Percentiles rank a stretch among this genome's conserved stretches.
phyloP scores from a whole-genome alignment of 2,797 vertebrate species.

The Hydrolagus colliei region DNA sequence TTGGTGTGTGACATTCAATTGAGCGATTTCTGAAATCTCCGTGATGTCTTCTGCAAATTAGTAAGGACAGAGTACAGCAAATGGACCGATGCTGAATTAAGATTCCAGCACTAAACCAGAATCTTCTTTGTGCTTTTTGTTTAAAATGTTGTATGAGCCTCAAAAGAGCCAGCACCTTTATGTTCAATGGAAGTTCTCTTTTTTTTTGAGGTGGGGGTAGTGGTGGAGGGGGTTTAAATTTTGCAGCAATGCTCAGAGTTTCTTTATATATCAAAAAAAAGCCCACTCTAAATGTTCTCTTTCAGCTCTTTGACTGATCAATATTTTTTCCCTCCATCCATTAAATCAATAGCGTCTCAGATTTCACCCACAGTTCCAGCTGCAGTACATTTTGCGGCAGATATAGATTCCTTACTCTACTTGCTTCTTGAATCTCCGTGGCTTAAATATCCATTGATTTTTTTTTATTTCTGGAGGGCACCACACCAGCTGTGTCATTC shows the following conservation, averaged over 20 bases:
- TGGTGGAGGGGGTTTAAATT: no score
- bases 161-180: not conserved
- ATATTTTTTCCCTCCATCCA: not conserved
- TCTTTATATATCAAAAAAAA: not conserved
- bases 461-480: not conserved
- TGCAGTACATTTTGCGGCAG: not conserved
- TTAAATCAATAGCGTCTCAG: not conserved
- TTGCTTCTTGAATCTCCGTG: not conserved
- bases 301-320: not conserved
- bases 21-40: not conserved
- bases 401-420: not conserved
- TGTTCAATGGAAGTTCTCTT: no score
- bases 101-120: not conserved
- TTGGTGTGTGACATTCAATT: no score
- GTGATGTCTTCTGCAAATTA: not conserved
- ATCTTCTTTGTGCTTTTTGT: not conserved
- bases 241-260: not conserved
- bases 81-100: not conserved
- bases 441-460: slow-evolving; percentile 29
- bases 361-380: slow-evolving; percentile 3
- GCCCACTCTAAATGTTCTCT: not conserved
- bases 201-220: no score
- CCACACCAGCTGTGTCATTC: slow-evolving; percentile 9
- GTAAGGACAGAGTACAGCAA: not conserved
- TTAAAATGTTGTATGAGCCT: not conserved